phyloP scores from a whole-genome alignment of 2,888 invertebrate genomes.

The Proisotoma minuta region DNA sequence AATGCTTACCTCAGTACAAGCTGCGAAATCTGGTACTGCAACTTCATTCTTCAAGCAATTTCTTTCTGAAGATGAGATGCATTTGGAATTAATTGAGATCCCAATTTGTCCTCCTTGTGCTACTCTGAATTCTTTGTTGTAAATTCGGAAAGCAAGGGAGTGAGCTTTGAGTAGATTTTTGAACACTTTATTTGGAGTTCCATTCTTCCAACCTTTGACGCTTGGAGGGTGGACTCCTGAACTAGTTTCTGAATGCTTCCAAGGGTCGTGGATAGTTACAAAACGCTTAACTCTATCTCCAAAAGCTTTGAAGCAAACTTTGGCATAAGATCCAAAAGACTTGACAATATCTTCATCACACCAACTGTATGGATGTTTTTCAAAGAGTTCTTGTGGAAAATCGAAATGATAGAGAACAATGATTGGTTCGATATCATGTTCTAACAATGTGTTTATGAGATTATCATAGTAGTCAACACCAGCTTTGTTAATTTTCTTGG shows the following conservation, averaged over 20 bases:
- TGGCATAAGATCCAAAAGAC: slow-evolving; percentile 56
- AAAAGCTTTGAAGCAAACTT: slow-evolving; percentile 53
- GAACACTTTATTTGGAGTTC: slow-evolving; percentile 54
- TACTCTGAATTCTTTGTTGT: slow-evolving; percentile 57
- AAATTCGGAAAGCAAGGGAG: slow-evolving; percentile 61
- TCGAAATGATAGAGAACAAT: slow-evolving; percentile 55
- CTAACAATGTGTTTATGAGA: slow-evolving; percentile 35
- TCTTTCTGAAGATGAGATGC: background rate
- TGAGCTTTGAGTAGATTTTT: slow-evolving; percentile 63
- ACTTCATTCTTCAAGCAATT: background rate
- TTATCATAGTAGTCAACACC: slow-evolving; percentile 38
- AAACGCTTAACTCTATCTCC: slow-evolving; percentile 53
- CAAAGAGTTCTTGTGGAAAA: slow-evolving; percentile 55
- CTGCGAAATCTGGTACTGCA: background rate
- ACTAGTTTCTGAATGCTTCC: slow-evolving; percentile 13
- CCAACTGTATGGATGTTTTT: slow-evolving; percentile 51
- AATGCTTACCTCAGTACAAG: background rate
- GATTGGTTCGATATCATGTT: slow-evolving; percentile 37
- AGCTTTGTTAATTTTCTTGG: slow-evolving; percentile 20
- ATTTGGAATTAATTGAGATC: slow-evolving; percentile 36
- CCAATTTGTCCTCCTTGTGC: slow-evolving; percentile 42
- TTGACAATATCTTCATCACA: slow-evolving; percentile 52
- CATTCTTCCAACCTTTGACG: slow-evolving; percentile 53
- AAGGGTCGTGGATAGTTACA: slow-evolving; percentile 32
- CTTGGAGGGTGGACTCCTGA: slow-evolving; percentile 53